Conservation (phyloP, 2,797 vertebrate species). For the Telmatherina bonti region DNA sequence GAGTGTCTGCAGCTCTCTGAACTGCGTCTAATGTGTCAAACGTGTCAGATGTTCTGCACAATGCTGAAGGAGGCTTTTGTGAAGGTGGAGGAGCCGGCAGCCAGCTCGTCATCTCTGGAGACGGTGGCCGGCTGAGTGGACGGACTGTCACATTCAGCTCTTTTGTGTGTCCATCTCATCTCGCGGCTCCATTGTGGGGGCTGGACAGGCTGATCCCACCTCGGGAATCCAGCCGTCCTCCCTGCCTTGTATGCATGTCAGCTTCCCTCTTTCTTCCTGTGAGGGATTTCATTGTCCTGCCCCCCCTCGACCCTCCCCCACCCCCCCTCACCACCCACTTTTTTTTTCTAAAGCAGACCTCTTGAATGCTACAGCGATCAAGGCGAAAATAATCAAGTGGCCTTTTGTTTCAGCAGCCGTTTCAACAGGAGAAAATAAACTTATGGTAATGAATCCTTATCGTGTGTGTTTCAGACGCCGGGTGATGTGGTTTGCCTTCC, state of each 20-base stretch:
- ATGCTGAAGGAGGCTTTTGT: conserved; percentile 72
- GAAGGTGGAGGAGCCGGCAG: conserved; percentile 57
- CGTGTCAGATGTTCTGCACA: conserved; percentile 63
- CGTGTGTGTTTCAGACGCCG: conserved; percentile 77
- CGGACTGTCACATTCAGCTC: conserved; percentile 72
- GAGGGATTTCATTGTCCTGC: conserved; percentile 59
- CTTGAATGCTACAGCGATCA: conserved; percentile 81
- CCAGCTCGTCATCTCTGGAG: conserved; percentile 65
- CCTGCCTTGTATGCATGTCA: conserved; percentile 72
- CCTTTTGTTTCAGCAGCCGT: conserved; percentile 81
- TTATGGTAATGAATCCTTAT: conserved; percentile 88
- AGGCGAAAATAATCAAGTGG: conserved; percentile 83
- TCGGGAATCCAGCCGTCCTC: conserved; percentile 56
- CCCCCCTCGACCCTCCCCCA: conserved; percentile 11
- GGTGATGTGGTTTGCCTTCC: conserved; percentile 77
- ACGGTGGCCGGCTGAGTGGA: conserved; percentile 60
- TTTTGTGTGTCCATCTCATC: conserved; percentile 74
- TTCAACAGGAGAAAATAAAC: conserved; percentile 79
- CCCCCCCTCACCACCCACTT: too few species aligned
- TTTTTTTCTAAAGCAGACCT: conserved; percentile 53
- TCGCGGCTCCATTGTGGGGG: conserved; percentile 73
- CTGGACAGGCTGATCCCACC: conserved; percentile 71
- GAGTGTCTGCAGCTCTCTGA: conserved; percentile 40
- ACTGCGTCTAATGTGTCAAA: conserved; percentile 64
- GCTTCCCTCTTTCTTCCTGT: conserved; percentile 40